Evolutionary conservation across 2,797 vertebrate species (phyloP).

Genomic region (Trichosurus vulpecula): DNA sequence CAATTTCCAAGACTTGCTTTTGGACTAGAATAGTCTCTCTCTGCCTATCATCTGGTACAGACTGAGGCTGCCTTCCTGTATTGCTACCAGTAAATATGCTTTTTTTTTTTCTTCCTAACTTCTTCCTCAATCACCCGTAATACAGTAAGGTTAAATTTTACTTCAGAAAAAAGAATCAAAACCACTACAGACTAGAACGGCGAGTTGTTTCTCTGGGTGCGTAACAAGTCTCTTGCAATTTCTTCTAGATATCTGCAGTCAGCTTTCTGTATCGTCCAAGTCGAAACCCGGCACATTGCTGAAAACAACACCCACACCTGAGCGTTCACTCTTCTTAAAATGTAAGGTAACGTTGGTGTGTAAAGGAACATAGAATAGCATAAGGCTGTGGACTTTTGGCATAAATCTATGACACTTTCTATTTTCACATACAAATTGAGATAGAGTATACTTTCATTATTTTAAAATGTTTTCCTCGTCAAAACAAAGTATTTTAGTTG

Average conservation of each 20-base stretch:
- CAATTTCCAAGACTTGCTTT: not conserved
- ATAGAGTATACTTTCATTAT: not conserved
- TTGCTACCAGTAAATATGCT: not conserved
- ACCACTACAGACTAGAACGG: not conserved
- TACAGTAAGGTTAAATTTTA: not conserved
- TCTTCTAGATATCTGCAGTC: slow-evolving; percentile 77
- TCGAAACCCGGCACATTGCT: slow-evolving; percentile 77
- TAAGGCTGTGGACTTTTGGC: not conserved
- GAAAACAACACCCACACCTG: slow-evolving; percentile 73
- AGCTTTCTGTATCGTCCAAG: slow-evolving; percentile 73
- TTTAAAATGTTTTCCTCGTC: slow-evolving; percentile 10
- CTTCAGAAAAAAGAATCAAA: not conserved
- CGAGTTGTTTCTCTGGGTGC: not conserved
- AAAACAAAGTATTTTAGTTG: slow-evolving; percentile 27
- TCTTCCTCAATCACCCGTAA: not conserved
- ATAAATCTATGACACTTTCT: not conserved
- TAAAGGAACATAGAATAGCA: not conserved
- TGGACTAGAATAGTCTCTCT: not conserved
- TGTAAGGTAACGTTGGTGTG: slow-evolving; percentile 71
- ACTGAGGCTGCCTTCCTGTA: not conserved
- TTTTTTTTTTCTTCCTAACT: not conserved
- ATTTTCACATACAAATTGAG: slow-evolving; percentile 7
- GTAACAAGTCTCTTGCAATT: slow-evolving; percentile 28
- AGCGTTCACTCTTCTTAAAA: slow-evolving; percentile 84
- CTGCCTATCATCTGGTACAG: not conserved